Conservation (phyloP, 1,140 invertebrate species). For the Ditylenchus dipsaci region DNA sequence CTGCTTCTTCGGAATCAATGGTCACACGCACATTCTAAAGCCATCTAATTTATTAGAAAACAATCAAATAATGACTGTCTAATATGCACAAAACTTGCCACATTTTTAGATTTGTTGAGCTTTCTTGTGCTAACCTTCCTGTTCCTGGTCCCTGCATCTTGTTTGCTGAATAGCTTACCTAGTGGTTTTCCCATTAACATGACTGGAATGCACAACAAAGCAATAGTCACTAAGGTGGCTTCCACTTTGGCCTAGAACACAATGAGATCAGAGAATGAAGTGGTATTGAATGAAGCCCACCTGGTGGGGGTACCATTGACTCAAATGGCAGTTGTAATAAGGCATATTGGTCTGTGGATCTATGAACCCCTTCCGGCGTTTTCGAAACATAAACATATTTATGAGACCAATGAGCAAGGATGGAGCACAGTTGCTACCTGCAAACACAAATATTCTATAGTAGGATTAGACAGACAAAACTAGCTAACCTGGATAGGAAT, state of each 20-base stretch:
- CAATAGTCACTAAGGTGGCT: constrained; percentile 70
- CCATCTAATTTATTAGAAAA: background rate
- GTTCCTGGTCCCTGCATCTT: background rate
- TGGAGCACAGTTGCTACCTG: constrained; percentile 63
- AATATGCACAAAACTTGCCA: constrained; percentile 1
- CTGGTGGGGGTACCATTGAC: constrained; percentile 58
- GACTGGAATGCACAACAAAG: constrained; percentile 78
- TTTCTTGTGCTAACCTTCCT: constrained; percentile 18
- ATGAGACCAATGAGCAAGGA: constrained; percentile 67
- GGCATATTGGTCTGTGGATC: constrained; percentile 37
- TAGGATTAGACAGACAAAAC: no score
- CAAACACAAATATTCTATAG: background rate
- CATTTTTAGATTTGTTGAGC: constrained; percentile 30
- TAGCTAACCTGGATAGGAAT: constrained; percentile 56
- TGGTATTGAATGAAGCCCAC: constrained; percentile 21
- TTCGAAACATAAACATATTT: constrained; percentile 66
- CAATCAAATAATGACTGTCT: background rate
- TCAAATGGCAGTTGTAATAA: constrained; percentile 44
- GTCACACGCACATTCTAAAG: constrained; percentile 35
- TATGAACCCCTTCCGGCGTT: constrained; percentile 38
- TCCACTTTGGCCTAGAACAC: constrained; percentile 70
- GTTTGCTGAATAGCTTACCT: constrained; percentile 4
- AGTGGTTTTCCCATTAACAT: constrained; percentile 84
- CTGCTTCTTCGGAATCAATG: constrained; percentile 39
- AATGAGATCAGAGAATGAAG: constrained; percentile 7